Evolutionary conservation across 1,140 invertebrate species (phyloP).

Genomic region (Brachionus rotundiformis): DNA sequence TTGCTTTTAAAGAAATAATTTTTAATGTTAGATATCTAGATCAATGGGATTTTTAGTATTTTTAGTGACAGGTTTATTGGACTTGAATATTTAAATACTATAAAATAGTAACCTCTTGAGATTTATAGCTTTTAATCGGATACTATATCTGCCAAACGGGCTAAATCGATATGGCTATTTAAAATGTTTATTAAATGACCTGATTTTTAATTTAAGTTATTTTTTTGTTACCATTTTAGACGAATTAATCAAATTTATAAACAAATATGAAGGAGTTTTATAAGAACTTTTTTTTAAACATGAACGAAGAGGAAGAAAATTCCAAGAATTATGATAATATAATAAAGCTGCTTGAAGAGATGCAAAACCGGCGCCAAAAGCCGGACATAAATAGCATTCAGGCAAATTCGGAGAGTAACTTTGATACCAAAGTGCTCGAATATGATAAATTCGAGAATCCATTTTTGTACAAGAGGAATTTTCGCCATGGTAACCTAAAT

Average conservation of each 20-base stretch:
- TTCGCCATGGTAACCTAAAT: background rate
- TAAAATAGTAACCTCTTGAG: background rate
- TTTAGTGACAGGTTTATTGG: background rate
- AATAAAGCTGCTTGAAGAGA: background rate
- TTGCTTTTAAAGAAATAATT: too few species aligned
- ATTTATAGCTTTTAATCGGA: background rate
- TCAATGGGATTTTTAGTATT: background rate
- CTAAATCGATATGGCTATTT: background rate
- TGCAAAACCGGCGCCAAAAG: background rate
- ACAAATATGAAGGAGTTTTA: conserved; percentile 15
- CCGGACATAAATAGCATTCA: background rate
- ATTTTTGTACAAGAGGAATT: conserved; percentile 23
- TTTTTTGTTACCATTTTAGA: background rate
- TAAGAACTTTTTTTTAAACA: conserved; percentile 29
- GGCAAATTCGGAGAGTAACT: background rate
- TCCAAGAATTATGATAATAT: background rate
- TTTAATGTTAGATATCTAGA: background rate
- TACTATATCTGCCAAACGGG: background rate
- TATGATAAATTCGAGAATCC: conserved; percentile 13
- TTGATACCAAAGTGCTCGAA: background rate
- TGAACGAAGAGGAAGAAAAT: conserved; percentile 18
- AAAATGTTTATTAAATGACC: conserved; percentile 9
- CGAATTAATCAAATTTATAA: background rate
- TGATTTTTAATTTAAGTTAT: background rate
- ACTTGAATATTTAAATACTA: background rate